These are phyloP conservation scores for Baryphthengus martii DNA, from an alignment of 2,113 vertebrate genomes.

Conservation along the genomic window DNA sequence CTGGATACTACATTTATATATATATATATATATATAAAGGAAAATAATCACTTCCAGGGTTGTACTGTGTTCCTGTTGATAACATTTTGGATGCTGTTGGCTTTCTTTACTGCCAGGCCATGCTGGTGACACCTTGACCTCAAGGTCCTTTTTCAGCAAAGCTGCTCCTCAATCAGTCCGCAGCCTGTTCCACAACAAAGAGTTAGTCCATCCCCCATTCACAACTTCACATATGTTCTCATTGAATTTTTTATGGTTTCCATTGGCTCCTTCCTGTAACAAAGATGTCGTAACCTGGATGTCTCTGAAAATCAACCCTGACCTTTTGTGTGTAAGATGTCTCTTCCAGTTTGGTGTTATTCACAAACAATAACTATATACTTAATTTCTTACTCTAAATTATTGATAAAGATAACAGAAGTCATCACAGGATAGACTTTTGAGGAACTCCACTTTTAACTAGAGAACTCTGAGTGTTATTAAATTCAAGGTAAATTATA, in stretches of 20 bases:
- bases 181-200: neutral
- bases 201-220: neutral
- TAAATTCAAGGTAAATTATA: neutral
- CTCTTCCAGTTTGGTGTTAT: neutral
- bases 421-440: neutral
- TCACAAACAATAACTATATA: neutral
- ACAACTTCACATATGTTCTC: neutral
- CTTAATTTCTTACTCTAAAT: neutral
- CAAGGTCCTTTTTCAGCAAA: neutral
- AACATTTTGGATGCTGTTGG: neutral
- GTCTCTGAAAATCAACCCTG: neutral
- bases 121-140: neutral
- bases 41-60: neutral
- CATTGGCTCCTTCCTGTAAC: neutral
- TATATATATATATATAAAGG: too few relatives aligned
- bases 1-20: neutral
- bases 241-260: neutral
- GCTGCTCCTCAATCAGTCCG: neutral
- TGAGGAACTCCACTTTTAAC: neutral
- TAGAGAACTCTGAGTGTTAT: neutral
- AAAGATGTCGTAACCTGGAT: neutral
- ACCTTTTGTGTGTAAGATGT: neutral
- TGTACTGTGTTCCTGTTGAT: neutral
- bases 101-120: neutral
- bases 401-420: neutral